Evolutionary conservation across 2,797 vertebrate species (phyloP).

Genomic region (Nyctalus aviator): DNA sequence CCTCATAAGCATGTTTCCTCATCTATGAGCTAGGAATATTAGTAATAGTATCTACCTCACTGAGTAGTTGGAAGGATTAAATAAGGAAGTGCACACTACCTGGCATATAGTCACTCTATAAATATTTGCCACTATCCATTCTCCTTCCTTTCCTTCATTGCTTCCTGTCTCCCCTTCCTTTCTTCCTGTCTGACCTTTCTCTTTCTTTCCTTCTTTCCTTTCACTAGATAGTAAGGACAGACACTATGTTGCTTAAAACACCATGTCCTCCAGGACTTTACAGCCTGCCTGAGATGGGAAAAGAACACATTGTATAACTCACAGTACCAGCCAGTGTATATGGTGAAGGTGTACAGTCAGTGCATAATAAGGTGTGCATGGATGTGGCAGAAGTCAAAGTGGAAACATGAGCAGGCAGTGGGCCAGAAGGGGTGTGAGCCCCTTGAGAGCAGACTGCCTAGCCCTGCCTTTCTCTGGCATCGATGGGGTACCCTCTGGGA

Average conservation of each 20-base stretch:
- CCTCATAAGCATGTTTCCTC: slow-evolving; percentile 54
- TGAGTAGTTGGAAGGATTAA: slow-evolving; percentile 65
- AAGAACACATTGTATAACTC: slow-evolving; percentile 7
- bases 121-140: slow-evolving; percentile 73
- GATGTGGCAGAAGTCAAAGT: background rate
- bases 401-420: background rate
- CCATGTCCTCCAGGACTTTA: slow-evolving; percentile 32
- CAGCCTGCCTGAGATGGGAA: background rate
- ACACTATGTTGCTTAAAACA: slow-evolving; percentile 59
- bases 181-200: slow-evolving; percentile 81
- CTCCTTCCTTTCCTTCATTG: slow-evolving; percentile 67
- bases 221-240: slow-evolving; percentile 52
- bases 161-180: slow-evolving; percentile 73
- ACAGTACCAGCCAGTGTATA: background rate
- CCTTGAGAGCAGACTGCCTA: background rate
- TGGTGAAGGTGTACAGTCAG: background rate
- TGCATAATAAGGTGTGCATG: background rate
- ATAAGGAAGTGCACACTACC: slow-evolving; percentile 71
- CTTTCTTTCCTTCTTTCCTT: slow-evolving; percentile 74
- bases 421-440: background rate
- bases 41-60: slow-evolving; percentile 79
- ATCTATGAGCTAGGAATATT: slow-evolving; percentile 64
- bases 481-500: background rate
- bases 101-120: slow-evolving; percentile 77
- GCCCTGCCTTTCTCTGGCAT: slow-evolving; percentile 50